These are phyloP conservation scores for Polia nebulosa DNA, from an alignment of 2,888 invertebrate species.

Conservation along the genomic window DNA sequence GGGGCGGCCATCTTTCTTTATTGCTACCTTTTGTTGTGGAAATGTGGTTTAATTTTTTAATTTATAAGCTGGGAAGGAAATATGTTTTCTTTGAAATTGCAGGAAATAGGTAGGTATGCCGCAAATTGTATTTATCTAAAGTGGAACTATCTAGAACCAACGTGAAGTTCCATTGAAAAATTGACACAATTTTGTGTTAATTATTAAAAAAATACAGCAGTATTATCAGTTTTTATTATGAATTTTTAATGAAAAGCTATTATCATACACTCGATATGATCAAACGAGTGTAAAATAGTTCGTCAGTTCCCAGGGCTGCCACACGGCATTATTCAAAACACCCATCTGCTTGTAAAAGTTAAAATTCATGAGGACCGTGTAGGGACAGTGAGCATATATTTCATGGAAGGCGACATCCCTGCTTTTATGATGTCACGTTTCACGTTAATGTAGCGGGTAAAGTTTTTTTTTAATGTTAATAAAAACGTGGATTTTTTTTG, in stretches of 20 bases:
- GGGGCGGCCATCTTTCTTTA: slow-evolving; percentile 59
- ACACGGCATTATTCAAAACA: slow-evolving; percentile 80
- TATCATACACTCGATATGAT: slow-evolving; percentile 64
- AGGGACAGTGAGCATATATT: slow-evolving; percentile 76
- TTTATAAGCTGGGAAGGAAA: slow-evolving; percentile 30
- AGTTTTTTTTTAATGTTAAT: slow-evolving; percentile 70
- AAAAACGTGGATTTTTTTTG: slow-evolving; percentile 59
- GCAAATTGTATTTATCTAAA: background rate
- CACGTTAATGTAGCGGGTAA: slow-evolving; percentile 73
- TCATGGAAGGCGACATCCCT: slow-evolving; percentile 74
- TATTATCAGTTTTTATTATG: slow-evolving; percentile 40
- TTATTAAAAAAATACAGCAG: slow-evolving; percentile 19
- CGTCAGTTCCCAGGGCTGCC: slow-evolving; percentile 64
- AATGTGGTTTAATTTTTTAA: slow-evolving; percentile 46
- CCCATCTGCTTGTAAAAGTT: slow-evolving; percentile 75
- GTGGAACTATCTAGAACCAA: background rate
- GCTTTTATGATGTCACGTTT: slow-evolving; percentile 85
- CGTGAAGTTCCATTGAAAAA: background rate
- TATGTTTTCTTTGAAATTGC: slow-evolving; percentile 3
- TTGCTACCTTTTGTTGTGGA: slow-evolving; percentile 53
- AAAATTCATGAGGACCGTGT: slow-evolving; percentile 85
- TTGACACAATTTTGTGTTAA: slow-evolving; percentile 17
- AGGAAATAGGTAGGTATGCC: background rate
- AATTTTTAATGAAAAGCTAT: slow-evolving; percentile 58
- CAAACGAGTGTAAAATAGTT: slow-evolving; percentile 67